A percentile compares a stretch with the other conserved stretches of the same genome.
phyloP scores from a whole-genome alignment of 2,888 invertebrate genomes.

The Spilarctia lutea region DNA sequence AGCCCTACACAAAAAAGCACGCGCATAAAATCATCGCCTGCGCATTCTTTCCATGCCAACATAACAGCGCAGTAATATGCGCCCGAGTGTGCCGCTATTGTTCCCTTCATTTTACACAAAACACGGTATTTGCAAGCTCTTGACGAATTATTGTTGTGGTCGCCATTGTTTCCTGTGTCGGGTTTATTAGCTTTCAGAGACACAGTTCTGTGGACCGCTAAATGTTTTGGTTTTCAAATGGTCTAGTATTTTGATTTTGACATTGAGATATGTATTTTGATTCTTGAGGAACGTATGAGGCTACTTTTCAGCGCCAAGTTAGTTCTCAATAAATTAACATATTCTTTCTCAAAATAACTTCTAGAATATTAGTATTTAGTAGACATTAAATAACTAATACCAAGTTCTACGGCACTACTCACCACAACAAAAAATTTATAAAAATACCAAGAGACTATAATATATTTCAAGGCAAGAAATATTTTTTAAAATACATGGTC shows the following conservation, averaged over 20 bases:
- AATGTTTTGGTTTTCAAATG: conserved; percentile 6
- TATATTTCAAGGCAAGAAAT: too few relatives aligned
- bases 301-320: too few relatives aligned
- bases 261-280: too few relatives aligned
- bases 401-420: too few relatives aligned
- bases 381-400: too few relatives aligned
- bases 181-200: conserved; percentile 30
- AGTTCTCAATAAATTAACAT: too few relatives aligned
- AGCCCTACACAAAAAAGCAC: conserved; percentile 50
- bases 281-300: too few relatives aligned
- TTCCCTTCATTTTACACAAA: conserved; percentile 42
- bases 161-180: conserved; percentile 30
- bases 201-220: conserved; percentile 16
- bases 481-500: too few relatives aligned
- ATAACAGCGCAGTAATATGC: conserved; percentile 55
- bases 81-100: conserved; percentile 56
- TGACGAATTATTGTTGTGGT: conserved; percentile 30
- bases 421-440: too few relatives aligned
- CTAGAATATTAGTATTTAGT: too few relatives aligned
- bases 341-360: too few relatives aligned
- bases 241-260: background rate
- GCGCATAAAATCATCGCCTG: conserved; percentile 49
- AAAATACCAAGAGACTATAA: too few relatives aligned
- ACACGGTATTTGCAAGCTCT: conserved; percentile 25
- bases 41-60: conserved; percentile 46